A percentile compares a stretch with the other conserved stretches of the same genome.
Conservation (phyloP, 2,797 vertebrate genomes). For the Eospalax fontanierii region DNA sequence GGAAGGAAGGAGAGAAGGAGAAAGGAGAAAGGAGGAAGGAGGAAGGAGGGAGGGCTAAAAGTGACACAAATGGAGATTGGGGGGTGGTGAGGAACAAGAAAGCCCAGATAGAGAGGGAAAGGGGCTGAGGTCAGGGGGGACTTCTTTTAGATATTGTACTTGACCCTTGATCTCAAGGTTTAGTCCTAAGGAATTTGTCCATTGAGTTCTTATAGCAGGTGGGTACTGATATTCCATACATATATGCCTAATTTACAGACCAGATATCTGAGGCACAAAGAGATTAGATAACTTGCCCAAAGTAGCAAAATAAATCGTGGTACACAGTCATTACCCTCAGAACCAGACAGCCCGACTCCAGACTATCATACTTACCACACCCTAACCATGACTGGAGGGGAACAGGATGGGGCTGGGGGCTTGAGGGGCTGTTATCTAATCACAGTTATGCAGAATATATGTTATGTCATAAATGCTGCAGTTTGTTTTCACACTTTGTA, state of each 20-base stretch:
- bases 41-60: background rate
- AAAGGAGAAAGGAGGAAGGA: accelerated
- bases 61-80: too few relatives aligned
- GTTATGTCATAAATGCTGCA: background rate
- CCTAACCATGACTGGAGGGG: accelerated
- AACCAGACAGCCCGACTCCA: background rate
- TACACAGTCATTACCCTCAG: background rate
- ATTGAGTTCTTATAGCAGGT: background rate
- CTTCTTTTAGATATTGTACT: background rate
- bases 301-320: background rate
- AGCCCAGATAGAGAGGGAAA: background rate
- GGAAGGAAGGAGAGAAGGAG: background rate
- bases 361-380: accelerated
- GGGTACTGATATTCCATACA: accelerated
- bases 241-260: background rate
- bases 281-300: background rate
- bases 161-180: background rate
- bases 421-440: background rate
- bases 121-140: too few relatives aligned
- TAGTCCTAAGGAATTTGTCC: background rate
- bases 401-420: background rate
- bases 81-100: background rate
- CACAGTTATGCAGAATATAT: background rate
- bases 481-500: background rate
- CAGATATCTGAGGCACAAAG: background rate